Evolutionary conservation across 2,113 vertebrate genomes (phyloP), one percentile per base, ranked within the genome.

Genomic region (Mirza zaza): DNA sequence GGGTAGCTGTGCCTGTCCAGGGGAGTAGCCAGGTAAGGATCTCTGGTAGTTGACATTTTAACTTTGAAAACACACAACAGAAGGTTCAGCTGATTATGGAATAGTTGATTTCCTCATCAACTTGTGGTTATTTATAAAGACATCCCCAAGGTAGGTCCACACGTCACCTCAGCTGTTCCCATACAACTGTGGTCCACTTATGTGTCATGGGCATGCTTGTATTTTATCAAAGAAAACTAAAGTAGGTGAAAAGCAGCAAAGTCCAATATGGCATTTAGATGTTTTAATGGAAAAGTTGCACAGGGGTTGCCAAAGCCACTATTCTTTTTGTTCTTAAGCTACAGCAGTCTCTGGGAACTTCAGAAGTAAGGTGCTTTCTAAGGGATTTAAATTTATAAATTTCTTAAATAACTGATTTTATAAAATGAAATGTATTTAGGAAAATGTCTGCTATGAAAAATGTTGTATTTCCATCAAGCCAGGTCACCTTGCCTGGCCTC

Each of bases 401-500:
- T 36, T 61, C 68, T 59, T 94, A 77, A 75, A 36, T 87, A 61
- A 80, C 80, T 48, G 12, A 50, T 61, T 32, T 57, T 59, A 25
- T 21, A 59, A 50, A 70, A 59, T 42, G 45, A 61, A 55, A 75
- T 50, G 14, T 42, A 29, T 59, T 90, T 29, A 59, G 84, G 63
- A 67, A 96, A 85, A 96, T 67, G 55, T 50, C 76, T 90, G 36
- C 76, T 59, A 13, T 59, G 82, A 88, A 88, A 79, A 67, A 70
- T n/a, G 55, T 20, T 77, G 14, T 83, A 3, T 65, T 83, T 85
- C 45, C 50, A 1, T 84, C 42, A 27, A 76, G 42, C 34, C 42
- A 61, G 68, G 39, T 11, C 23, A 15, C 57, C 39, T 36, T 0
- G 1, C 48, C 52, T 61, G 23, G 34, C 70, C 55, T 70, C 13